Evolutionary conservation across 2,113 vertebrate genomes (phyloP), one percentile per base, ranked within the genome.

Genomic region (Marmota monax): DNA sequence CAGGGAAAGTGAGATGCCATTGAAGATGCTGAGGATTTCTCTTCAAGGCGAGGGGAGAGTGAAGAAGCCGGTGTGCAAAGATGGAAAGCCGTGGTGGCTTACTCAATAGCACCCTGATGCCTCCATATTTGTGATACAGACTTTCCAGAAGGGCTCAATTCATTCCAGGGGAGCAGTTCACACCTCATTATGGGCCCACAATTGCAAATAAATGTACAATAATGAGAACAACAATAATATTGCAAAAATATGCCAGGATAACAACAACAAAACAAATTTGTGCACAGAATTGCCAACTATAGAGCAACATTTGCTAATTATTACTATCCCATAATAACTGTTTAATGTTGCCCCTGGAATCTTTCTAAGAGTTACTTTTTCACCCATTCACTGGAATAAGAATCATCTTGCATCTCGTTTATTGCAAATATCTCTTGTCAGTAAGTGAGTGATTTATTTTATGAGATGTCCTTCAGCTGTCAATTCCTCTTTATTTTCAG

Each of bases 131-230:
- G 78, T 16, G 12, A 73, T 11, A 37, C 51, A 65, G 91, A 96
- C 56, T 96, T 94, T 72, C 53, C 29, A n/a, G 77, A 95, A 92
- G 39, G 90, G 80, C 39, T 84, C 84, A 77, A 96, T 90, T 95
- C 95, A 96, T 61, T 96, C 90, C 72, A 87, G 12, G 94, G 80
- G 69, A 97, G 80, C 58, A 84, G 76, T 90, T 96, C 73, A 53
- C 61, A 80, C 12, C 73, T 88, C 72, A 53, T 96, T 96, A 90
- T 92, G 53, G 25, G 58, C 39, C 76, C 23, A 79, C 73, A 53
- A 89, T 84, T 95, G 80, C 80, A 95, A 92, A 97, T 84, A 90
- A 96, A 90, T 82, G 58, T n/a, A 95, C 34, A 45, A 53, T 95
- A 97, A 96, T 84, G 69, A 88, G 2, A 84, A 37, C 84, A 92